Evolutionary conservation across 2,797 vertebrate genomes (phyloP).

Genomic region (Notamacropus eugenii): DNA sequence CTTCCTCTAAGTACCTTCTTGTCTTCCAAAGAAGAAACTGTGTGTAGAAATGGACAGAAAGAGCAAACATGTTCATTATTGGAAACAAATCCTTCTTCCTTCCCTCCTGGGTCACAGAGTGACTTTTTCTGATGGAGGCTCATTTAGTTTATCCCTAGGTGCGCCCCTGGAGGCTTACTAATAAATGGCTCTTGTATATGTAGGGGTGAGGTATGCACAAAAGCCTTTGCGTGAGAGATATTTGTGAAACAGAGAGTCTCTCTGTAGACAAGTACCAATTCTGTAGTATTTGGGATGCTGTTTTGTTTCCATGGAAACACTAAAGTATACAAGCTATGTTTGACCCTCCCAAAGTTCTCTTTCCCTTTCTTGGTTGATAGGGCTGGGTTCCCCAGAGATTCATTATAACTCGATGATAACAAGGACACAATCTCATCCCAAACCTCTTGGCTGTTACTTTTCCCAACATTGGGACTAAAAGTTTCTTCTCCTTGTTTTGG

Average conservation of each 20-base stretch:
- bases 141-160: neutral
- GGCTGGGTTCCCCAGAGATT: slow-evolving; percentile 41
- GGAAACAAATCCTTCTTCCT: slow-evolving; percentile 10
- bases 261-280: slow-evolving; percentile 21
- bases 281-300: slow-evolving; percentile 32
- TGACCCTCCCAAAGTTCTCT: slow-evolving; percentile 5
- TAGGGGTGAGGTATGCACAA: neutral
- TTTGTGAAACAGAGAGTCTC: slow-evolving; percentile 34
- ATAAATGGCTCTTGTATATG: neutral
- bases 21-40: neutral
- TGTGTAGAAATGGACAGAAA: neutral
- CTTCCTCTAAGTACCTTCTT: neutral
- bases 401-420: slow-evolving; percentile 33
- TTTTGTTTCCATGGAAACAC: neutral
- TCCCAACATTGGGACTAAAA: slow-evolving; percentile 46
- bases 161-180: neutral
- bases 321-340: neutral
- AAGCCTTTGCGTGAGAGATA: neutral
- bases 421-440: slow-evolving; percentile 39
- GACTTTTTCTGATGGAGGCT: slow-evolving; percentile 11
- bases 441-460: slow-evolving; percentile 51
- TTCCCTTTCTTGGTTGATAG: neutral
- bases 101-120: neutral
- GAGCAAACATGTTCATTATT: neutral
- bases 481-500: neutral